A percentile compares a stretch with the other conserved stretches of the same genome.
Evolutionary conservation across 2,888 invertebrate genomes (phyloP).

Genomic region (Nomada ferruginata): DNA sequence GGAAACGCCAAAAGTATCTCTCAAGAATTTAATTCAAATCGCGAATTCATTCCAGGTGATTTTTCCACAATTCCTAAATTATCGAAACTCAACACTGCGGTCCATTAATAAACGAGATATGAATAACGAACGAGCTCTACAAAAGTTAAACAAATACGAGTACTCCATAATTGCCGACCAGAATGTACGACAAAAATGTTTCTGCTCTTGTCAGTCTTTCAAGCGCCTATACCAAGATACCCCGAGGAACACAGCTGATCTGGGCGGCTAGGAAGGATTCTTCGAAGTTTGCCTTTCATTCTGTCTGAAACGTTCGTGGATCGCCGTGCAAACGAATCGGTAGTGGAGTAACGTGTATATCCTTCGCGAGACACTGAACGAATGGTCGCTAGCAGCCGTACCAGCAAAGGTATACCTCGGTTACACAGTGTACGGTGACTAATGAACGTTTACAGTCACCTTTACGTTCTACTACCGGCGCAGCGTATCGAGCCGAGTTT

Average conservation of each 20-base stretch:
- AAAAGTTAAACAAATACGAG: not conserved
- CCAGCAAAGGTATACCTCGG: constrained; percentile 66
- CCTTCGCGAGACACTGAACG: constrained; percentile 64
- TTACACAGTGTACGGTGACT: constrained; percentile 79
- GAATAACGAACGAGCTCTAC: too few species aligned
- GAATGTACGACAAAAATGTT: not conserved
- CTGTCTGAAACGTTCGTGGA: constrained; percentile 38
- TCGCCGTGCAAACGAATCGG: constrained; percentile 64
- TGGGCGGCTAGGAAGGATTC: constrained; percentile 19
- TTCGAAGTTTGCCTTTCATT: constrained; percentile 54
- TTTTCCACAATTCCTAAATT: too few species aligned
- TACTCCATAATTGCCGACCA: not conserved
- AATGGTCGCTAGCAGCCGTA: constrained; percentile 61
- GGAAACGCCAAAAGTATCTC: too few species aligned
- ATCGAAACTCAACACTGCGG: too few species aligned
- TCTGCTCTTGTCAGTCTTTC: not conserved
- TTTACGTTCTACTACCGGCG: constrained; percentile 76
- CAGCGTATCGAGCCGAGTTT: constrained; percentile 73
- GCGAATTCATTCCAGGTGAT: too few species aligned
- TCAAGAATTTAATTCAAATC: too few species aligned
- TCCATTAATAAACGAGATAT: too few species aligned
- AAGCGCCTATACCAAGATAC: constrained; percentile 7
- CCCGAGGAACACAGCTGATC: not conserved
- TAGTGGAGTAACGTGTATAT: constrained; percentile 70
- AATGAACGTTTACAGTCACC: constrained; percentile 82